phyloP scores from a whole-genome alignment of 2,113 vertebrate genomes.

The Gorsachius goisagi region DNA sequence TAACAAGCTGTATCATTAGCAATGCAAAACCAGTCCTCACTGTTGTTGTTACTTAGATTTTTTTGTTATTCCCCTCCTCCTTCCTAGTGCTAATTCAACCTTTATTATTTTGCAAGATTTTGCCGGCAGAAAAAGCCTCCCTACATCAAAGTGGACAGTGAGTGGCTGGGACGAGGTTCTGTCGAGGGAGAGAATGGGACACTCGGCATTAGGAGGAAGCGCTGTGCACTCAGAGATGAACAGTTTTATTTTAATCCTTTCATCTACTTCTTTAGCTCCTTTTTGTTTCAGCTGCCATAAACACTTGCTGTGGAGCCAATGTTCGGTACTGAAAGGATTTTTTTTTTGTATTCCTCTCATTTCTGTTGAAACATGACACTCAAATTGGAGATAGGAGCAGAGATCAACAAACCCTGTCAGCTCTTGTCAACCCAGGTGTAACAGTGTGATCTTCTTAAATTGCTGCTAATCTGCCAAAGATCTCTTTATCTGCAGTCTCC shows the following conservation, averaged over 20 bases:
- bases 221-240: slow-evolving; percentile 35
- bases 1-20: neutral
- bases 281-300: slow-evolving; percentile 55
- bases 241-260: slow-evolving; percentile 65
- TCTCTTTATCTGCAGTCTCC: slow-evolving; percentile 72
- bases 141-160: slow-evolving; percentile 8
- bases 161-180: slow-evolving; percentile 23
- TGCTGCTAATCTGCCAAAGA: slow-evolving; percentile 75
- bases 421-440: slow-evolving; percentile 79
- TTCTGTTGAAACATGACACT: slow-evolving; percentile 75
- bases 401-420: slow-evolving; percentile 81
- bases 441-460: slow-evolving; percentile 79
- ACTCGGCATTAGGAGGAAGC: neutral
- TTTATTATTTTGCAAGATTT: slow-evolving; percentile 31
- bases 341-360: slow-evolving; percentile 35
- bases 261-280: slow-evolving; percentile 29
- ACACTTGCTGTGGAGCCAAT: slow-evolving; percentile 44
- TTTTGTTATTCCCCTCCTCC: neutral
- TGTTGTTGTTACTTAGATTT: neutral
- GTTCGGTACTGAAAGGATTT: slow-evolving; percentile 13
- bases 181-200: slow-evolving; percentile 17
- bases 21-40: neutral
- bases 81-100: slow-evolving; percentile 12
- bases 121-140: slow-evolving; percentile 20
- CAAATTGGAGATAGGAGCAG: slow-evolving; percentile 76